These are phyloP conservation scores for Smutsia gigantea DNA, from an alignment of 2,797 vertebrate genomes.

Conservation along the genomic window DNA sequence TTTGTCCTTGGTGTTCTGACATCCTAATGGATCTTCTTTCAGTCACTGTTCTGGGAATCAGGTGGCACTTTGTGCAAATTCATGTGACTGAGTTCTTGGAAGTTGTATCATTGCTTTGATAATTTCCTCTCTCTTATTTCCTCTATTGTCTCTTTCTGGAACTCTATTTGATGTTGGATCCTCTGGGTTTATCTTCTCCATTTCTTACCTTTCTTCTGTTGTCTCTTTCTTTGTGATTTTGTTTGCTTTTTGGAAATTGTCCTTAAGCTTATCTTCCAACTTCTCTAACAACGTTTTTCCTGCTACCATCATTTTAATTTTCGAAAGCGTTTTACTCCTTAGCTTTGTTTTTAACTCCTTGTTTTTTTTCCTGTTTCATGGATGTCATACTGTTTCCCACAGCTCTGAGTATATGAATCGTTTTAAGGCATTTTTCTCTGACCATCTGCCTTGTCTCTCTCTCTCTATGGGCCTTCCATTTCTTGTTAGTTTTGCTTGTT, in stretches of 20 bases:
- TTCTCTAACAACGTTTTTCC: neutral
- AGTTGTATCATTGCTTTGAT: neutral
- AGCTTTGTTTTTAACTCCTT: neutral
- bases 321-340: neutral
- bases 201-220: neutral
- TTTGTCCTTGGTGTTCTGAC: neutral
- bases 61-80: neutral
- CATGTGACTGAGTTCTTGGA: neutral
- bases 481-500: neutral
- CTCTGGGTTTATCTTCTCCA: neutral
- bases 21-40: neutral
- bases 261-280: neutral
- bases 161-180: neutral
- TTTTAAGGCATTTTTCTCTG: neutral
- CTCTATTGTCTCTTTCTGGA: neutral
- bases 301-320: neutral
- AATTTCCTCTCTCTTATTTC: neutral
- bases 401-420: neutral
- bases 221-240: neutral
- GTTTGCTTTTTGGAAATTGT: neutral
- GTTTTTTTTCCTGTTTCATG: neutral
- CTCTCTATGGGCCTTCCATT: neutral
- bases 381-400: neutral
- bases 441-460: neutral
- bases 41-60: neutral